Percentiles rank a stretch among this genome's conserved stretches.
These are phyloP conservation scores for Beris chalybata DNA, from an alignment of 2,888 invertebrate species.

Conservation along the genomic window DNA sequence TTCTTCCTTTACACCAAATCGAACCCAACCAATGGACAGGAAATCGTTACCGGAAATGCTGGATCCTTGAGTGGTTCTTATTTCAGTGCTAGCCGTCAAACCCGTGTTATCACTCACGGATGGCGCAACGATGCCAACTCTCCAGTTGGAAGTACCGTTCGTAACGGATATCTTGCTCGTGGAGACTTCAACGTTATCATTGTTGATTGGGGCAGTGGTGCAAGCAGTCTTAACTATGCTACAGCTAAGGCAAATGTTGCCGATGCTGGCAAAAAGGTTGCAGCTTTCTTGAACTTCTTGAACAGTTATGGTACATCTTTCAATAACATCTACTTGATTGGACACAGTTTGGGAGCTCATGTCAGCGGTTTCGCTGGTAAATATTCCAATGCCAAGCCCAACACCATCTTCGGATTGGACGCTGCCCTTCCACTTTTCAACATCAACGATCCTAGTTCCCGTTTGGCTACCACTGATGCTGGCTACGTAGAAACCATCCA, in stretches of 20 bases:
- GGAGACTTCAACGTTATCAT: conserved; percentile 61
- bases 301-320: conserved; percentile 56
- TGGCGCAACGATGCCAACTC: conserved; percentile 60
- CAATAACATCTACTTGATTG: conserved; percentile 59
- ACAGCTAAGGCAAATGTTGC: conserved; percentile 57
- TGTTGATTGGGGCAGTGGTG: conserved; percentile 61
- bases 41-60: conserved; percentile 18
- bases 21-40: conserved; percentile 31
- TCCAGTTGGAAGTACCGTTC: conserved; percentile 15
- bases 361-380: conserved; percentile 63
- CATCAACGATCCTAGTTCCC: conserved; percentile 42
- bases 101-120: conserved; percentile 55
- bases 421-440: conserved; percentile 44
- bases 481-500: conserved; percentile 44
- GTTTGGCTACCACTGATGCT: conserved; percentile 39
- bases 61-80: too few relatives aligned
- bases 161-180: conserved; percentile 57
- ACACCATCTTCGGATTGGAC: conserved; percentile 57
- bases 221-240: conserved; percentile 61
- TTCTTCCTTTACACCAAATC: conserved; percentile 49
- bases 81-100: conserved; percentile 25
- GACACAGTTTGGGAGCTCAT: conserved; percentile 64
- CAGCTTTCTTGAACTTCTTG: conserved; percentile 51
- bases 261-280: conserved; percentile 45
- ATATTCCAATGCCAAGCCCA: conserved; percentile 57